A percentile compares a stretch with the other conserved stretches of the same genome.
These are phyloP conservation scores for Sogatella furcifera DNA, from an alignment of 1,140 invertebrate genomes.

Conservation along the genomic window DNA sequence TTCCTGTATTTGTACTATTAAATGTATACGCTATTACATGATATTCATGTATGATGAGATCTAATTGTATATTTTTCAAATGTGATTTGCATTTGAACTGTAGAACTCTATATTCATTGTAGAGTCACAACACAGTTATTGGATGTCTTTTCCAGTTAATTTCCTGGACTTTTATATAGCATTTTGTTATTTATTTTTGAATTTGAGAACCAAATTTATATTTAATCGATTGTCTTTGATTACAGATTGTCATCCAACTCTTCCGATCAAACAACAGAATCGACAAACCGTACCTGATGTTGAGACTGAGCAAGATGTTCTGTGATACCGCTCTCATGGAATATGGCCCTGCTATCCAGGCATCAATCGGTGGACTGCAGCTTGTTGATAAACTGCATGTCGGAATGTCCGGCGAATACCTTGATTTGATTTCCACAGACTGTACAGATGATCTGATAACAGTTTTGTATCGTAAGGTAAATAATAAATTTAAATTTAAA, in stretches of 20 bases:
- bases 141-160: too few relatives aligned
- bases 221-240: not conserved
- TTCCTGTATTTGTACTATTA: too few relatives aligned
- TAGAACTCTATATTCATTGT: too few relatives aligned
- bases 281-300: constrained; percentile 64
- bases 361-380: constrained; percentile 55
- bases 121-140: too few relatives aligned
- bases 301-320: constrained; percentile 55
- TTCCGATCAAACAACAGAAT: constrained; percentile 48
- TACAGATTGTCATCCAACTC: constrained; percentile 38
- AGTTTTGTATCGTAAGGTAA: constrained; percentile 64
- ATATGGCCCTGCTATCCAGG: constrained; percentile 65
- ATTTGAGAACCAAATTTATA: too few relatives aligned
- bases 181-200: too few relatives aligned
- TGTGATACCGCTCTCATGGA: constrained; percentile 66
- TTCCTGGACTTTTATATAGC: too few relatives aligned
- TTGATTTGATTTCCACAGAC: constrained; percentile 58
- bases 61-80: too few relatives aligned
- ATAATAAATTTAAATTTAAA: constrained; percentile 2
- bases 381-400: constrained; percentile 73
- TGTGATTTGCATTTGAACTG: too few relatives aligned
- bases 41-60: too few relatives aligned
- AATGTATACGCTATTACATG: too few relatives aligned
- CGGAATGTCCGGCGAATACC: constrained; percentile 56
- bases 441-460: constrained; percentile 49